These are phyloP conservation scores for Crotalus viridis DNA, from an alignment of 2,113 vertebrate genomes.

Conservation along the genomic window DNA sequence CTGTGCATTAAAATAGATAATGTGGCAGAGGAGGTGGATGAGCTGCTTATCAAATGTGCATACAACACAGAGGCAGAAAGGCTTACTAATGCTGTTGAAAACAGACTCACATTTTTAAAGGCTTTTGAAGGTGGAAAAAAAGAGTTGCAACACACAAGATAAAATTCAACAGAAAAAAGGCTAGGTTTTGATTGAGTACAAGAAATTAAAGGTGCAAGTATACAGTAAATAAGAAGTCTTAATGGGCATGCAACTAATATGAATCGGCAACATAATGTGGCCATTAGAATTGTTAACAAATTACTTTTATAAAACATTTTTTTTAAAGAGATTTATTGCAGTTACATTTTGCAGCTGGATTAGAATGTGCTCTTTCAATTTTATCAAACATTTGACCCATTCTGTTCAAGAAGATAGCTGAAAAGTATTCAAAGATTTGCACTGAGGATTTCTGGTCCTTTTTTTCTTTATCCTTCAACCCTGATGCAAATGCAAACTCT, in stretches of 20 bases:
- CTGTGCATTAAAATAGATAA: not conserved
- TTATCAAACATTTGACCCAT: not conserved
- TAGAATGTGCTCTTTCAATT: not conserved
- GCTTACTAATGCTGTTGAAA: not conserved
- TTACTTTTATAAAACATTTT: not conserved
- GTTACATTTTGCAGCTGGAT: not conserved
- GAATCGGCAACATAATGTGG: not conserved
- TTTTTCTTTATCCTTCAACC: not conserved
- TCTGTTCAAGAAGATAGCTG: not conserved
- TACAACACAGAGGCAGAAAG: not conserved
- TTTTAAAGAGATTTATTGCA: not conserved
- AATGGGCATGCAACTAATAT: not conserved
- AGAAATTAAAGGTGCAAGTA: too few relatives aligned
- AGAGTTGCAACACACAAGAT: not conserved
- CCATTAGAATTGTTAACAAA: not conserved
- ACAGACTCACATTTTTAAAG: not conserved
- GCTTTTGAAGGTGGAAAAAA: not conserved
- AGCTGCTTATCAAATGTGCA: not conserved
- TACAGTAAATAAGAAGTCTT: not conserved
- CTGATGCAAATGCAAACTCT: not conserved
- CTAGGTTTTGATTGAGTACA: not conserved
- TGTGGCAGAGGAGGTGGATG: not conserved
- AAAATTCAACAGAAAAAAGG: not conserved
- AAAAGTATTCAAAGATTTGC: not conserved
- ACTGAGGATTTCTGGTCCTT: not conserved